Base-by-base conservation (phyloP, 2,888 invertebrate species). In the Orthonychiurus folsomi region DNA sequence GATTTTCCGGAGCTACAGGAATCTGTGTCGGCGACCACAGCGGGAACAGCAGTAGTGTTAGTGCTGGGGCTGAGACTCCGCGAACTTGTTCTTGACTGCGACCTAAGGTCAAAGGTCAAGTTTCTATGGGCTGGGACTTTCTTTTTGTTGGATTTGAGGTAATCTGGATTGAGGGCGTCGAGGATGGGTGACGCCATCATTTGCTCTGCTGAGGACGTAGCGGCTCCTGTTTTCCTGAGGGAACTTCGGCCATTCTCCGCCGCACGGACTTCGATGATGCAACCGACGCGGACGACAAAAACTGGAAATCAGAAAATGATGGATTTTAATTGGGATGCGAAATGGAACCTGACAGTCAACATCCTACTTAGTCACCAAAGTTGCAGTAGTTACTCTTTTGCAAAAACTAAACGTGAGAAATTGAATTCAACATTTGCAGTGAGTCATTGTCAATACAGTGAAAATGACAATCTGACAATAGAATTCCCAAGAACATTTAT, bases 201-300 rank as follows among this genome's bases (percentile, higher is more conserved):
- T 9, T 9, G n/a, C 5, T n/a, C 9, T 5, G 52, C 5, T 52
- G 5, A 9, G 5, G 9, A 5, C 5, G 15, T 37, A 9, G 9
- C 15, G 37, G 37, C 37, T 15, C 9, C 15, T 37, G 37, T 37
- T 5, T 9, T 37, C 15, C 15, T 15, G 5, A 5, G 9, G 5
- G 37, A 15, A 15, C 15, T 37, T 9, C 15, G 5, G 5, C 50
- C 20, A 56, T 50, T 25, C 56, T 59, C n/a, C 37, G 67, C 66
- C 20, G 69, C 68, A 50, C 66, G 66, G 1, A 68, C 72, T 61
- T 70, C 72, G 12, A 72, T 72, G n/a, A 72, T 68, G 55, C 72
- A 70, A 12, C 70, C 68, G n/a, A 72, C 72, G 26, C 70, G 69
- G 48, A 70, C 72, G 20, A 72, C 66, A 55, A 72, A 61, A 54